Percentiles rank a stretch among this genome's conserved stretches.
phyloP scores from a whole-genome alignment of 1,140 invertebrate genomes.

The Aphelenchoides avenae region DNA sequence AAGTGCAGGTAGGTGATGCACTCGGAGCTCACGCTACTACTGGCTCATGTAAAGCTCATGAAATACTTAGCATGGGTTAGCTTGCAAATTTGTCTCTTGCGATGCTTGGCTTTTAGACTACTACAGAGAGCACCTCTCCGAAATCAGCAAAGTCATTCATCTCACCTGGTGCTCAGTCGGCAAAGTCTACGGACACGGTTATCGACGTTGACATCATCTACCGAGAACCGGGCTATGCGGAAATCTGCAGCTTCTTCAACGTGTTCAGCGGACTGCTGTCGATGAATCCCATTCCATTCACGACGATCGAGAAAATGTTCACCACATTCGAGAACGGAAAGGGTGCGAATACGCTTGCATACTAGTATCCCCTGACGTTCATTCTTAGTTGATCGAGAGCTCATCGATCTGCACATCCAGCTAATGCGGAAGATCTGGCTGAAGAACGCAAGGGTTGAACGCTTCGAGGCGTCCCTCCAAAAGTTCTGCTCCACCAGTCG shows the following conservation, averaged over 20 bases:
- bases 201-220: too few species aligned
- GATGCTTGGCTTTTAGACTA: too few species aligned
- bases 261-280: constrained; percentile 30
- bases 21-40: too few species aligned
- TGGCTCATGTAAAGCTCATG: too few species aligned
- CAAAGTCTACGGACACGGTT: too few species aligned
- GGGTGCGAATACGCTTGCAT: constrained; percentile 13
- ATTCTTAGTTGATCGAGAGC: constrained; percentile 28
- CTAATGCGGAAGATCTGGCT: constrained; percentile 36
- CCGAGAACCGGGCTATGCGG: constrained; percentile 36
- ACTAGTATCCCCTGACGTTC: neutral
- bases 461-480: constrained; percentile 29
- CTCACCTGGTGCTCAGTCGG: too few species aligned
- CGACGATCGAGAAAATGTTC: constrained; percentile 31
- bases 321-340: constrained; percentile 29
- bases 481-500: constrained; percentile 37
- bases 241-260: constrained; percentile 45
- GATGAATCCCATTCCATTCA: constrained; percentile 34
- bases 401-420: constrained; percentile 40
- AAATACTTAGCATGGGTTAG: too few species aligned
- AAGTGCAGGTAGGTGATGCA: too few species aligned
- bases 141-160: too few species aligned
- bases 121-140: too few species aligned
- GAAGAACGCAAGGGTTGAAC: constrained; percentile 37
- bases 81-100: too few species aligned